A percentile compares a stretch with the other conserved stretches of the same genome.
Evolutionary conservation across 2,888 invertebrate species (phyloP).

Genomic region (Terebella lapidaria): DNA sequence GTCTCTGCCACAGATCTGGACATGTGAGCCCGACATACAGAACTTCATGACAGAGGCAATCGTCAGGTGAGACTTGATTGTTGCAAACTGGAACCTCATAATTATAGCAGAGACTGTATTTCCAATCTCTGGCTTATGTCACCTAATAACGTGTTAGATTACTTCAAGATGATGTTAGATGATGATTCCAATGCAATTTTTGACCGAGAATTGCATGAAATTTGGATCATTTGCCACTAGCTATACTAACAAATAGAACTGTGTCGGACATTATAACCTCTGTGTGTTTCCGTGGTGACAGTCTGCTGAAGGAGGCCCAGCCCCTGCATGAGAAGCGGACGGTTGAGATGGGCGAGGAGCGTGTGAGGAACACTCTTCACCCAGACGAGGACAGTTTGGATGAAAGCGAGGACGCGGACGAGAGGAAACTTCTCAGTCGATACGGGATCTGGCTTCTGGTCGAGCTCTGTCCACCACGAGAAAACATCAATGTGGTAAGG

Average conservation of each 20-base stretch:
- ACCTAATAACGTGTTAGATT: too few relatives aligned
- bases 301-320: constrained; percentile 79
- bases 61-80: constrained; percentile 75
- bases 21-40: constrained; percentile 85
- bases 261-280: too few relatives aligned
- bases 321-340: constrained; percentile 47
- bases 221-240: too few relatives aligned
- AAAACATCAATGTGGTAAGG: constrained; percentile 54
- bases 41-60: constrained; percentile 91
- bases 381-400: constrained; percentile 40
- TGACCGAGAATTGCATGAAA: too few relatives aligned
- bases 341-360: constrained; percentile 51
- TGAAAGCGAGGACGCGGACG: constrained; percentile 26
- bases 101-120: too few relatives aligned
- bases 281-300: too few relatives aligned
- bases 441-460: constrained; percentile 98
- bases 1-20: constrained; percentile 79
- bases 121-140: too few relatives aligned
- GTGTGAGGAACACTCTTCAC: constrained; percentile 55
- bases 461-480: constrained; percentile 66
- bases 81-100: too few relatives aligned
- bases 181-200: too few relatives aligned
- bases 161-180: too few relatives aligned
- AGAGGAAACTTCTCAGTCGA: constrained; percentile 48
- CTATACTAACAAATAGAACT: too few relatives aligned